Evolutionary conservation across 2,113 vertebrate genomes (phyloP).

Genomic region (Rhea americana): DNA sequence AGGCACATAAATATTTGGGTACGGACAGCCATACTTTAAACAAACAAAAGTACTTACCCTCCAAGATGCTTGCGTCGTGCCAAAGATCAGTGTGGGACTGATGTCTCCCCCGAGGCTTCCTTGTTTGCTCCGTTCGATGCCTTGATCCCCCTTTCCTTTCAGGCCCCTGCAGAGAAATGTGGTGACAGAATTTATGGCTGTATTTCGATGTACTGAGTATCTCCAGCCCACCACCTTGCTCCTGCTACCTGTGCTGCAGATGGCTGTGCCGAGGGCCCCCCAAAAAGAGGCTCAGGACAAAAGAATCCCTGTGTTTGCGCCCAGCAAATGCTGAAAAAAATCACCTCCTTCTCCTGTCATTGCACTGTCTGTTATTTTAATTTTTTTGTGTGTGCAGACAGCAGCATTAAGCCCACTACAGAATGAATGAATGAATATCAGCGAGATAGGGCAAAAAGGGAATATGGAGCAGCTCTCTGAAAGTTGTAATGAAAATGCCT

Average conservation of each 20-base stretch:
- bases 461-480: not conserved
- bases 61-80: not conserved
- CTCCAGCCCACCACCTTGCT: not conserved
- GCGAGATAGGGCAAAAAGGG: not conserved
- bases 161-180: not conserved
- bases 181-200: slow-evolving; percentile 37
- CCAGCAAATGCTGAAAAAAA: slow-evolving; percentile 12
- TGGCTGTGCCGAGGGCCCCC: not conserved
- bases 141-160: slow-evolving; percentile 1
- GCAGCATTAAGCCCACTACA: slow-evolving; percentile 20
- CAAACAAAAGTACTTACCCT: slow-evolving; percentile 25
- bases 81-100: not conserved
- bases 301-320: not conserved
- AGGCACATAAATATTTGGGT: slow-evolving; percentile 35
- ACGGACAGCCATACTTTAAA: not conserved
- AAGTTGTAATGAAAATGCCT: slow-evolving; percentile 13
- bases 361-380: slow-evolving; percentile 40
- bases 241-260: not conserved
- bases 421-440: slow-evolving; percentile 41
- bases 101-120: not conserved
- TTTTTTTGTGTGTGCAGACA: not conserved
- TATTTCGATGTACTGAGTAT: not conserved
- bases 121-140: not conserved
- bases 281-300: not conserved
- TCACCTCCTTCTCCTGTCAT: slow-evolving; percentile 18